Base-by-base conservation (phyloP, 2,797 vertebrate genomes). In the Gymnoscopelus microlampas region DNA sequence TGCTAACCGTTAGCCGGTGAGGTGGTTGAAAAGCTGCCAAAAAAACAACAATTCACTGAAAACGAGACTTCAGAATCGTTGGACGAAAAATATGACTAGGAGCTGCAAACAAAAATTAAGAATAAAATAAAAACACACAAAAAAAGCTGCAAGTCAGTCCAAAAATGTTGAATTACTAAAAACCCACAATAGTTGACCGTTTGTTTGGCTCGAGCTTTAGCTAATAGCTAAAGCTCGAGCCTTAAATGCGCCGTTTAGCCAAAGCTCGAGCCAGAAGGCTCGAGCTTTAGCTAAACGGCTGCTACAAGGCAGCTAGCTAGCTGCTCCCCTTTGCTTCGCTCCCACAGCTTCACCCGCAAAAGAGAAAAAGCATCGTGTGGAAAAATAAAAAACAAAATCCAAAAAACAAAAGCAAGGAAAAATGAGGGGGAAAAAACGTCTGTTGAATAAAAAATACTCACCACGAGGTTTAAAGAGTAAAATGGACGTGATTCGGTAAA, bases 391-490 rank as follows among this genome's bases (percentile, higher is more conserved):
- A 65, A 78, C 5, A 72, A 77, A 87, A 85, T 80, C 81, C 84
- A 88, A 91, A 91, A 91, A 87, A 58, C 82, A 90, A 85, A 86
- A 92, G 80, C 76, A 85, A 86, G 78, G 67, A 82, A 88, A 89
- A 93, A 91, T 53, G 62, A n/a, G 55, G 15, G 10, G 2, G n/a
- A 66, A 88, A 92, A 93, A 91, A 88, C 89, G 85, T 85, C 88
- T 91, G 85, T 85, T 44, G 84, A 78, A 87, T 89, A 92, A 93
- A 93, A 88, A 93, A 88, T 93, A 95, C 94, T 95, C 93, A 95
- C 94, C 94, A 86, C 90, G 90, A 91, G 86, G 79, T 90, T 84
- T 91, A 92, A 44, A 89, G 91, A 87, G 88, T 87, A 94, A 94
- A 94, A 93, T 85, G 88, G 61, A 89, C 89, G 88, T 89, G 78